Conservation (phyloP, 2,888 invertebrate species). For the Koerneria pararmatus region DNA sequence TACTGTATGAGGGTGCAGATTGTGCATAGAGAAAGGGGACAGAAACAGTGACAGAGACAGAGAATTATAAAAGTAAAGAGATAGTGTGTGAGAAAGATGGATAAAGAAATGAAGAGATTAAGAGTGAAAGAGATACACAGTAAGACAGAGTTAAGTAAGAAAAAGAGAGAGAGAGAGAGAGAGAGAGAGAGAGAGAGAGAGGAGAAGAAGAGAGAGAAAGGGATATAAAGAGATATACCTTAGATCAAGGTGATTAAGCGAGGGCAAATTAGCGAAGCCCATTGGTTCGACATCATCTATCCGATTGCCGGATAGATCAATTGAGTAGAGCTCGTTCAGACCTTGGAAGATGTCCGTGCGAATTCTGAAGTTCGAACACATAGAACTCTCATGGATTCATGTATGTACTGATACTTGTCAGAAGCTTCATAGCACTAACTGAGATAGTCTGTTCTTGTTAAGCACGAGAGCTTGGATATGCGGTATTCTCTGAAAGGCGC, state of each 20-base stretch:
- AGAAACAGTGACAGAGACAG: not conserved
- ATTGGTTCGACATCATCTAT: constrained; percentile 52
- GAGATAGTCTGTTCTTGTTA: constrained; percentile 58
- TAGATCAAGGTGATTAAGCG: constrained; percentile 57
- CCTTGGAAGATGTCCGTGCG: constrained; percentile 58
- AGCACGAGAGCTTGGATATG: constrained; percentile 59
- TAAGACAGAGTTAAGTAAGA: too few relatives aligned
- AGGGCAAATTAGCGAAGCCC: constrained; percentile 57
- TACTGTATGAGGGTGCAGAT: not conserved
- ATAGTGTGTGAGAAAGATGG: not conserved
- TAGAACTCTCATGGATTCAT: too few relatives aligned
- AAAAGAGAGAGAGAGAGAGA: not conserved
- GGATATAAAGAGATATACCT: too few relatives aligned
- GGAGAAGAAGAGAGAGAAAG: too few relatives aligned
- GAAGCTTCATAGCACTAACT: constrained; percentile 33
- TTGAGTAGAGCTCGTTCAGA: constrained; percentile 54
- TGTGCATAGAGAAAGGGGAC: too few relatives aligned
- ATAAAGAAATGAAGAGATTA: not conserved
- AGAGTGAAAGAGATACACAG: not conserved
- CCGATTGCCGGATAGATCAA: constrained; percentile 58
- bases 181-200: not conserved
- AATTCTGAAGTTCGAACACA: constrained; percentile 44
- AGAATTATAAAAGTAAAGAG: not conserved
- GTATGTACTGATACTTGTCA: too few relatives aligned
- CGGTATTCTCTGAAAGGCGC: constrained; percentile 57